Evolutionary conservation across 2,113 vertebrate species (phyloP).

Genomic region (Mobula hypostoma): DNA sequence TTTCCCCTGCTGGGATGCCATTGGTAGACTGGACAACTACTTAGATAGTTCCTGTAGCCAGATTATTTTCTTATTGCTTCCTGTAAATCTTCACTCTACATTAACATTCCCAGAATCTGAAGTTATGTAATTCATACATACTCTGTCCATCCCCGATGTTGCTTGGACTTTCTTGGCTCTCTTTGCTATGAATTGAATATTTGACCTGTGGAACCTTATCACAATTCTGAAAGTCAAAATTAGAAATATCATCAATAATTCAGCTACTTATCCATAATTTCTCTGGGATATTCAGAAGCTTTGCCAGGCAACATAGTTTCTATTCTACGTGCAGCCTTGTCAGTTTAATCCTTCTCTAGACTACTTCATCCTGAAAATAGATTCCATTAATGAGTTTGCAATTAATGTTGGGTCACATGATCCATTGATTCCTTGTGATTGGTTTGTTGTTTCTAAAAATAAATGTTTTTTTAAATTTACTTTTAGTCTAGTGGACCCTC

Average conservation of each 20-base stretch:
- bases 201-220: neutral
- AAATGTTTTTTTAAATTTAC: neutral
- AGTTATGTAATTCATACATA: neutral
- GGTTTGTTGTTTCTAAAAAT: neutral
- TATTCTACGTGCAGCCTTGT: neutral
- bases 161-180: neutral
- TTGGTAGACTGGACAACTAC: neutral
- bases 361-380: neutral
- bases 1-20: neutral
- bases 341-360: neutral
- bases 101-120: neutral
- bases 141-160: neutral
- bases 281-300: neutral
- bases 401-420: neutral
- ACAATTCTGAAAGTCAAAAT: neutral
- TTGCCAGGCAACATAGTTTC: neutral
- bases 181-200: neutral
- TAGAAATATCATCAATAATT: neutral
- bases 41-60: neutral
- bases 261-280: neutral
- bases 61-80: neutral
- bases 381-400: neutral
- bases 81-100: neutral
- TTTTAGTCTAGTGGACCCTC: neutral
- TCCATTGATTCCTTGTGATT: neutral